Conservation (phyloP, 2,113 vertebrate genomes). For the Otus sunia region DNA sequence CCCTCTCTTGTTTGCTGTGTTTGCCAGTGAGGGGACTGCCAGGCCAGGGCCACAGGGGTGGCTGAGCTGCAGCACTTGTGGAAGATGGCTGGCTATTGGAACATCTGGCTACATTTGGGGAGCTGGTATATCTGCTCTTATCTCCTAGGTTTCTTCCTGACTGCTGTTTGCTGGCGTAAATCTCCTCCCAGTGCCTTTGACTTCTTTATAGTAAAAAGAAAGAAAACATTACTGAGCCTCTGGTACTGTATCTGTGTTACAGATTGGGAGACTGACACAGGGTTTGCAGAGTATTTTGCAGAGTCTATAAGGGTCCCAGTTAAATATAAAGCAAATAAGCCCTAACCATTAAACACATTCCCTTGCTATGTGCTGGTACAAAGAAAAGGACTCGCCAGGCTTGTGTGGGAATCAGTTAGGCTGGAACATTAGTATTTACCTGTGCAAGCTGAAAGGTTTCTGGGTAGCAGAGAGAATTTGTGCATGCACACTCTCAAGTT, state of each 20-base stretch:
- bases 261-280: neutral
- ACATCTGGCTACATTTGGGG: neutral
- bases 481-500: neutral
- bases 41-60: neutral
- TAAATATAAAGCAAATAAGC: neutral
- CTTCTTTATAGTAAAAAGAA: neutral
- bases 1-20: neutral
- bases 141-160: neutral
- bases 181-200: neutral
- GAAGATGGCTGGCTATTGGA: neutral
- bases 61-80: neutral
- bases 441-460: neutral
- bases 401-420: neutral
- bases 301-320: neutral
- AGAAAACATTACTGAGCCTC: neutral
- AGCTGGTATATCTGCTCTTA: neutral
- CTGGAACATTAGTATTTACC: neutral
- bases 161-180: neutral
- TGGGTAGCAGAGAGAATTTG: neutral
- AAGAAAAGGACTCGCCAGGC: neutral
- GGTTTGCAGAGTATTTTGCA: neutral
- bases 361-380: neutral
- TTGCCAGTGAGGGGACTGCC: neutral
- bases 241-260: neutral
- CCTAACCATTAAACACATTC: neutral